A percentile compares a stretch with the other conserved stretches of the same genome.
Evolutionary conservation across 2,797 vertebrate species (phyloP).

Genomic region (Falco biarmicus): DNA sequence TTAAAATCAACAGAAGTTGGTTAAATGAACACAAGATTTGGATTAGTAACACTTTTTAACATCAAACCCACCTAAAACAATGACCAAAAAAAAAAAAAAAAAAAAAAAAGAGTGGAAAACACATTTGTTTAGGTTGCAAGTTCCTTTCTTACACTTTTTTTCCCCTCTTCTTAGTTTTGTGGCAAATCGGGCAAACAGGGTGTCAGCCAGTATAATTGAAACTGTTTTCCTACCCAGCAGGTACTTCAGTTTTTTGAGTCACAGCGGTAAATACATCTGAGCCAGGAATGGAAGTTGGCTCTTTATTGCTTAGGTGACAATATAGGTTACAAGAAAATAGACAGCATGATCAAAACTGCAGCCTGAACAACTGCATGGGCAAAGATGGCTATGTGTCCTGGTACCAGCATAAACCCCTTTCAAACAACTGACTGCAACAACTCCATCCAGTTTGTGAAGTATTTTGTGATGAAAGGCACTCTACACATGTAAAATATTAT

Average conservation of each 20-base stretch:
- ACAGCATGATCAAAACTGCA: neutral
- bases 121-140: neutral
- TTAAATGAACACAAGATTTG: neutral
- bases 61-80: neutral
- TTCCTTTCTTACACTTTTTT: neutral
- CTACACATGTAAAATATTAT: conserved; percentile 74
- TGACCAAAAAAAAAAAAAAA: neutral
- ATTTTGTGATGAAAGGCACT: conserved; percentile 70
- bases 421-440: conserved; percentile 17
- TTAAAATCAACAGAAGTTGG: neutral
- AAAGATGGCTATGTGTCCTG: neutral
- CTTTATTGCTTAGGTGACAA: conserved; percentile 24
- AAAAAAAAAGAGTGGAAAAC: neutral
- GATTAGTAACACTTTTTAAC: neutral
- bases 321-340: neutral
- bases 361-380: neutral
- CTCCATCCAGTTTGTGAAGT: conserved; percentile 55
- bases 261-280: neutral
- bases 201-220: neutral
- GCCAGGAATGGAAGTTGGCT: neutral
- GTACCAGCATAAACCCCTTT: neutral
- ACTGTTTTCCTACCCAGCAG: neutral
- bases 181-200: neutral
- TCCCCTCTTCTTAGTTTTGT: neutral
- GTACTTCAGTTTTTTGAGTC: neutral